Base-by-base conservation (phyloP, 2,888 invertebrate species). In the Deilephila elpenor region DNA sequence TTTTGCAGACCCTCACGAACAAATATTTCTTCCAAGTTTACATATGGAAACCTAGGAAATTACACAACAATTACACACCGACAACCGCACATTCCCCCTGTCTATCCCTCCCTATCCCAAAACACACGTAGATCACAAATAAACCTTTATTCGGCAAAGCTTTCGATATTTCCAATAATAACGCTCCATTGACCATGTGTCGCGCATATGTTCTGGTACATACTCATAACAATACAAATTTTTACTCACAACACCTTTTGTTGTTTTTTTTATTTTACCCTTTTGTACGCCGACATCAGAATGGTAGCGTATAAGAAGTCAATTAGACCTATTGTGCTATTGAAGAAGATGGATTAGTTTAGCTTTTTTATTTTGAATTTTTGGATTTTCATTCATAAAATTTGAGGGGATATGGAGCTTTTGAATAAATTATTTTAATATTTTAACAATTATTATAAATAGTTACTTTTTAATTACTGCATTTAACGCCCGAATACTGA, bases 101-200 rank as follows among this genome's bases (percentile, higher is more conserved):
- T n/a, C 56, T n/a, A 44, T 44, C 19, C 56, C 17, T 19, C 19
- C n/a, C 56, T 7, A 17, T 7, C n/a, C 7, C 53, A 44, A 37
- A n/a, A 29, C 20, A 3, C 44, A 51, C 56, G 56, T 67, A 64
- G 7, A 64, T 37, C 37, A 64, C 64, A 37, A 64, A 44, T 20
- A 64, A 25, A 44, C 67, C 25, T 51, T 67, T 67, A 17, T 51
- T 44, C 67, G 5, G 25, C 14, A 44, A 62, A 37, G 25, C 5
- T 25, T 44, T 67, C 67, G 76, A 79, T 53, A 25, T 56, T 85
- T 87, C 87, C 88, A 88, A 90, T 89, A 88, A 84, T 79, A 91
- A 89, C 89, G 91, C 82, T 87, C 86, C 89, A 89, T 86, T 80
- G 88, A 77, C 88, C 92, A 92, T 91, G 91, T 92, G 92, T 88